Base-by-base conservation (phyloP, 2,113 vertebrate genomes). In the Channa argus region DNA sequence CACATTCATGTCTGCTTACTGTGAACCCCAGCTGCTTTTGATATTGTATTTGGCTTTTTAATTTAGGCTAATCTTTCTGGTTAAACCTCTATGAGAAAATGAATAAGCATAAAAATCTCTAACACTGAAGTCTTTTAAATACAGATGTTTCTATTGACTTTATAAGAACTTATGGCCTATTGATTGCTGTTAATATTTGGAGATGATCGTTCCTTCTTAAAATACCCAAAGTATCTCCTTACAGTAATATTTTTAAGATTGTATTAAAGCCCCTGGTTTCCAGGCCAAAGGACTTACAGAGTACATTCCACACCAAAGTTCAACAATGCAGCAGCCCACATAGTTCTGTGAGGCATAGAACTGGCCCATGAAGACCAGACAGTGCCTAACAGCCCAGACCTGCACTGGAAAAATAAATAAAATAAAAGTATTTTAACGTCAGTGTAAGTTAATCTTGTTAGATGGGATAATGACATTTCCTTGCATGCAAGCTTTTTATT, bases 251-350 rank as follows among this genome's bases (percentile, higher is more conserved):
- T 87, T 79, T 82, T 76, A 86, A 88, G 86, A 87, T 62, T 88
- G 82, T 52, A 44, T 55, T 79, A 52, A 75, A 86, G 80, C 83
- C 64, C 46, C 49, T 38, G 47, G 11, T 61, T 37, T 70, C 76
- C 63, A 33, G 61, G 66, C 87, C 85, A 74, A 74, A 81, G 41
- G 82, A 74, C 75, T 75, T 44, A 24, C 24, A 58, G 74, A 66
- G 34, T 65, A 89, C 87, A 93, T 93, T 92, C 89, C 89, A 66
- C 82, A 86, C 71, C 15, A 41, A 43, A 66, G 63, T 87, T 88
- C 87, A 90, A 91, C 88, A 88, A 86, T 74, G 84, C 81, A 74
- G 46, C 60, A 6, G 66, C 59, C 47, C 72, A 60, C 71, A 54
- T 14, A 64, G 61, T 52, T 71, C 62, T 76, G 55, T 1, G 33